Evolutionary conservation across 2,888 invertebrate species (phyloP).

Genomic region (Pegoplata infirma): DNA sequence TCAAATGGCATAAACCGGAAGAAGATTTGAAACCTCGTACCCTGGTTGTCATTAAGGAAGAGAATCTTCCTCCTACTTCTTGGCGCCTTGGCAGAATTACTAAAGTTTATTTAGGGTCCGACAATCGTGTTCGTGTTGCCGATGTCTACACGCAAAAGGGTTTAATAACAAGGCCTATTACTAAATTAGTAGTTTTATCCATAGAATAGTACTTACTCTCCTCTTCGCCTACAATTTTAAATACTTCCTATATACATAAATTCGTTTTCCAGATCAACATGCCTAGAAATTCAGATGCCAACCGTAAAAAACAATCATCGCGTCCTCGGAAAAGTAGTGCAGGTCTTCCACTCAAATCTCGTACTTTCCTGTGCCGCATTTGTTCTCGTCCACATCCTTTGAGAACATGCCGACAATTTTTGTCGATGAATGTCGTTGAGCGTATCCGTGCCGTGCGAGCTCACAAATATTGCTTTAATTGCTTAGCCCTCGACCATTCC

Average conservation of each 20-base stretch:
- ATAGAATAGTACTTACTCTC: neutral
- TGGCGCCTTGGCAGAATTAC: conserved; percentile 15
- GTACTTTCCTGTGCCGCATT: neutral
- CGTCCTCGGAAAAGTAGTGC: no score
- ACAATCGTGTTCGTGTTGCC: conserved; percentile 7
- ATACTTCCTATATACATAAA: no score
- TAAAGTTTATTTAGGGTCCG: neutral
- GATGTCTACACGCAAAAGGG: neutral
- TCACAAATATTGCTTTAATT: conserved; percentile 22
- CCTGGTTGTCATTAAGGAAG: no score
- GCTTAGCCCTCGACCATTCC: conserved; percentile 8
- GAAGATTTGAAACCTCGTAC: neutral
- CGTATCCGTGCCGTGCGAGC: neutral
- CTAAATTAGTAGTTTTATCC: neutral
- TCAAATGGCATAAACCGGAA: neutral
- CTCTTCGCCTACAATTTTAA: no score
- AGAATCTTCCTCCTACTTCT: conserved; percentile 29
- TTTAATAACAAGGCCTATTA: neutral
- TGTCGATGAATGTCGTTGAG: neutral
- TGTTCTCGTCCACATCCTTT: neutral
- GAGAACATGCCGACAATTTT: neutral
- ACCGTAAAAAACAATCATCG: no score
- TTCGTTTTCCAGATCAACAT: neutral
- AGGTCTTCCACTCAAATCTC: neutral
- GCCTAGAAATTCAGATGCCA: neutral